Evolutionary conservation across 2,113 vertebrate species (phyloP).

Genomic region (Ariopsis seemanni): DNA sequence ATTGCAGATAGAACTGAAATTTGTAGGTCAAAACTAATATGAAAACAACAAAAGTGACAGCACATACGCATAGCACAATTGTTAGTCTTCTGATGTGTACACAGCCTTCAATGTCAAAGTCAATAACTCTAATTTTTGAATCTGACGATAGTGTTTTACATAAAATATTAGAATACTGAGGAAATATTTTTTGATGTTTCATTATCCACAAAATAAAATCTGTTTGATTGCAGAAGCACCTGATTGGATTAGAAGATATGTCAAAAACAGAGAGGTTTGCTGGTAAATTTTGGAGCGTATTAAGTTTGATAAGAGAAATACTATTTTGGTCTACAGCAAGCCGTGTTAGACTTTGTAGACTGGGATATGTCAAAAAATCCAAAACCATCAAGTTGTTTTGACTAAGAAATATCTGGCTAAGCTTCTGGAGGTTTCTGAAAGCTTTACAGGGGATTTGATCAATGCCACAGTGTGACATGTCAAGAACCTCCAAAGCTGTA

Average conservation of each 20-base stretch:
- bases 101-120: constrained; percentile 40
- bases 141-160: constrained; percentile 24
- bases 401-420: constrained; percentile 72
- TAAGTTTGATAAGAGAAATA: constrained; percentile 52
- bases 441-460: constrained; percentile 53
- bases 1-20: constrained; percentile 46
- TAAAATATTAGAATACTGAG: constrained; percentile 25
- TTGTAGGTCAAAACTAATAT: constrained; percentile 36
- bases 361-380: constrained; percentile 47
- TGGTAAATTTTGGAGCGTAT: constrained; percentile 61
- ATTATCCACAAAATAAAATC: constrained; percentile 46
- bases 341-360: constrained; percentile 55
- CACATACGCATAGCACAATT: constrained; percentile 10
- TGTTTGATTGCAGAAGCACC: constrained; percentile 37
- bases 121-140: constrained; percentile 20
- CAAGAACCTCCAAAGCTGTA: constrained; percentile 65
- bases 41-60: not conserved
- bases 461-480: constrained; percentile 74
- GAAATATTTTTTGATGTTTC: constrained; percentile 27
- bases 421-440: constrained; percentile 63
- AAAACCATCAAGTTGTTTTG: constrained; percentile 72
- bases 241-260: constrained; percentile 48
- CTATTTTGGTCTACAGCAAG: constrained; percentile 73
- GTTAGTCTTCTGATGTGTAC: constrained; percentile 15
- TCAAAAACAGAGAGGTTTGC: constrained; percentile 43